These are phyloP conservation scores for Agonum fuliginosum DNA, from an alignment of 2,888 invertebrate genomes.

Conservation along the genomic window DNA sequence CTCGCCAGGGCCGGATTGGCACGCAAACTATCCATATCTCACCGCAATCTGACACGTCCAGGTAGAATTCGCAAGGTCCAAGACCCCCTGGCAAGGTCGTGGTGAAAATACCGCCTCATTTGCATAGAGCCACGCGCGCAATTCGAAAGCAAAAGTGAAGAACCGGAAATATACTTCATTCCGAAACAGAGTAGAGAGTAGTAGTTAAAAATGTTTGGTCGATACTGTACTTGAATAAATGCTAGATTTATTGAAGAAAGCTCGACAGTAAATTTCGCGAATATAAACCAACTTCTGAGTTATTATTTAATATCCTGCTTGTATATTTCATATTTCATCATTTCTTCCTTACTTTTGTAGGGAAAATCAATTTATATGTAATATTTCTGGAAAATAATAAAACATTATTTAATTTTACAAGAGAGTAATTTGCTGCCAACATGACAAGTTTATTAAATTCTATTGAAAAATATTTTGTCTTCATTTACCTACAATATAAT, in stretches of 20 bases:
- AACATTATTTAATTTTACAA: neutral
- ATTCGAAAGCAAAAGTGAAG: conserved; percentile 22
- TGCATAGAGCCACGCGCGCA: neutral
- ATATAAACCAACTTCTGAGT: neutral
- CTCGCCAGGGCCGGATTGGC: neutral
- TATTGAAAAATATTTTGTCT: neutral
- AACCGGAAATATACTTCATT: conserved; percentile 8
- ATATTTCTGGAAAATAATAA: neutral
- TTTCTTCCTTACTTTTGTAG: neutral
- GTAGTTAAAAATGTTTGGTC: neutral
- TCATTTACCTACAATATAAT: too few species aligned
- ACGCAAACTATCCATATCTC: conserved; percentile 13
- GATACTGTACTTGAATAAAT: conserved; percentile 5
- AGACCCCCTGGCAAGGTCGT: conserved; percentile 10
- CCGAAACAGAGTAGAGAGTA: neutral
- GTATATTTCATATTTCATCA: conserved; percentile 7
- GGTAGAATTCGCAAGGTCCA: neutral
- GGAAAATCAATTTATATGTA: neutral
- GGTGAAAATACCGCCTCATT: conserved; percentile 9
- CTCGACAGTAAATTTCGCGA: neutral
- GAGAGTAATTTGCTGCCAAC: neutral
- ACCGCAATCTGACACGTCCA: neutral
- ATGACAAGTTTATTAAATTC: neutral
- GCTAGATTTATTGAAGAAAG: neutral
- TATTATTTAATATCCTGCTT: conserved; percentile 14